Evolutionary conservation across 2,888 invertebrate species (phyloP).

Genomic region (Ophion ventricosus): DNA sequence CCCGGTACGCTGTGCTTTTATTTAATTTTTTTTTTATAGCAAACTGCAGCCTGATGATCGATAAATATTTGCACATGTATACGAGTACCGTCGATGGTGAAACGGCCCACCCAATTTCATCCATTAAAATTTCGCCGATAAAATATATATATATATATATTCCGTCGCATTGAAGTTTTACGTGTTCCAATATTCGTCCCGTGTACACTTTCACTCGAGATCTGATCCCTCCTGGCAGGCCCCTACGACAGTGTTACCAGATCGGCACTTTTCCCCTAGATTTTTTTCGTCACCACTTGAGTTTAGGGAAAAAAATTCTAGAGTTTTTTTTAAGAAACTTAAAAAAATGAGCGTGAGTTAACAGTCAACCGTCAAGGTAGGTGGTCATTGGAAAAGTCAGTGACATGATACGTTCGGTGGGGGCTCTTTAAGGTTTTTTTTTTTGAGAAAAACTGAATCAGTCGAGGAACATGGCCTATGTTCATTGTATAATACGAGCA

Average conservation of each 20-base stretch:
- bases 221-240: too few relatives aligned
- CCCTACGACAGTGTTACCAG: not conserved
- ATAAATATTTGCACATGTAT: constrained; percentile 50
- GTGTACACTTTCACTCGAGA: too few relatives aligned
- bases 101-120: not conserved
- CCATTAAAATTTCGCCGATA: constrained; percentile 43
- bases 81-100: not conserved
- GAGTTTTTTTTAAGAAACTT: not conserved
- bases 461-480: not conserved
- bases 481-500: constrained; percentile 44
- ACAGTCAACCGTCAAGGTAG: not conserved
- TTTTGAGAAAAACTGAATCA: not conserved
- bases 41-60: constrained; percentile 11
- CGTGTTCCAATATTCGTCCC: constrained; percentile 54
- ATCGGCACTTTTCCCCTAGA: not conserved
- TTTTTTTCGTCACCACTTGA: not conserved
- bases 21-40: not conserved
- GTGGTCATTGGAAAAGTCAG: not conserved
- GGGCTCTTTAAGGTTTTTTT: not conserved
- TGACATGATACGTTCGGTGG: not conserved
- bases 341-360: not conserved
- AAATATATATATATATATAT: constrained; percentile 3
- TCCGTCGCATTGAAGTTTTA: constrained; percentile 10
- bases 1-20: not conserved
- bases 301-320: not conserved